A percentile compares a stretch with the other conserved stretches of the same genome.
phyloP scores from a whole-genome alignment of 2,113 vertebrate species.

The Poecilia latipinna region DNA sequence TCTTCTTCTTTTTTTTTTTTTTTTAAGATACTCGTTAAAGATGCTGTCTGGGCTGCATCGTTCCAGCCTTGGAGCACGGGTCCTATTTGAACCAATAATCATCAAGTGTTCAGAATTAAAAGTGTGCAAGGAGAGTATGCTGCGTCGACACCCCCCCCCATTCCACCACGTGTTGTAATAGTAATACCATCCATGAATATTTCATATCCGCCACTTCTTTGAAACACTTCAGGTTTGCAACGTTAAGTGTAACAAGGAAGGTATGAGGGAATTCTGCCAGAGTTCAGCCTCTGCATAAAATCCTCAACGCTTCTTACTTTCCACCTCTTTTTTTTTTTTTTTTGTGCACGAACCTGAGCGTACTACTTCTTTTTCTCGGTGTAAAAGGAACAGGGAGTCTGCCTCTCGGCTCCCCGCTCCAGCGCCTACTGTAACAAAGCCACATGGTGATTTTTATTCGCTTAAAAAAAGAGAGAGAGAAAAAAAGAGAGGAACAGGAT shows the following conservation, averaged over 20 bases:
- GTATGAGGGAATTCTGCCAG: constrained; percentile 58
- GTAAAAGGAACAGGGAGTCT: constrained; percentile 41
- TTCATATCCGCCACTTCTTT: constrained; percentile 72
- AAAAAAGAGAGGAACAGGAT: constrained; percentile 41
- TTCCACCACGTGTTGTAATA: constrained; percentile 66
- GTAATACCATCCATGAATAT: constrained; percentile 76
- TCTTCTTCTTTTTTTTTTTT: constrained; percentile 11
- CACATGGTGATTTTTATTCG: constrained; percentile 67
- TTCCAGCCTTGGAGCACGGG: constrained; percentile 57
- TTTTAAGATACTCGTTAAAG: constrained; percentile 66
- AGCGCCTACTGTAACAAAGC: constrained; percentile 62
- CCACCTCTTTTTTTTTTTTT: constrained; percentile 17
- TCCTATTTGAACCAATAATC: constrained; percentile 77
- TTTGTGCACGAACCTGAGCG: constrained; percentile 52
- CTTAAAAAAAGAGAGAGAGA: constrained; percentile 25
- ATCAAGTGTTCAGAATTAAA: constrained; percentile 72
- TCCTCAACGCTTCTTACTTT: constrained; percentile 33
- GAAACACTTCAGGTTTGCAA: constrained; percentile 66
- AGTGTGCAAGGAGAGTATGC: constrained; percentile 47
- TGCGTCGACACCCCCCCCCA: no score
- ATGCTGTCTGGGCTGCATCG: constrained; percentile 54
- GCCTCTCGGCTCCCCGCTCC: constrained; percentile 36
- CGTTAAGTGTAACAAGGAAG: constrained; percentile 68
- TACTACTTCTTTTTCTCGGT: constrained; percentile 31
- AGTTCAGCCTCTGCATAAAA: constrained; percentile 53